These are phyloP conservation scores for Acanthurus tractus DNA, from an alignment of 2,797 vertebrate genomes.

Conservation along the genomic window DNA sequence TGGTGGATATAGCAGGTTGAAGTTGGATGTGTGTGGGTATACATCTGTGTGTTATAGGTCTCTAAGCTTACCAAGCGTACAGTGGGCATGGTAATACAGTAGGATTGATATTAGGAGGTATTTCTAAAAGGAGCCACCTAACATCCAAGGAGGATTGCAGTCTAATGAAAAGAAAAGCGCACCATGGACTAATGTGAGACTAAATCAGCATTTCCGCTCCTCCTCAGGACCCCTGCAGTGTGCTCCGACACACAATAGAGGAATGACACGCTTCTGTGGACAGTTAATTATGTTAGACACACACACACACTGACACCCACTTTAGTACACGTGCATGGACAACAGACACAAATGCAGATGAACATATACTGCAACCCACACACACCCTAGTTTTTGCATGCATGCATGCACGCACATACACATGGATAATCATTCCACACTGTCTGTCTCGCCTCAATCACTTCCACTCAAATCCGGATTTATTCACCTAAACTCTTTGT, in stretches of 20 bases:
- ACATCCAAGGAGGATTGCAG: slow-evolving; percentile 47
- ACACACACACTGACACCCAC: slow-evolving; percentile 50
- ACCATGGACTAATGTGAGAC: slow-evolving; percentile 74
- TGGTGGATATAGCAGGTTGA: slow-evolving; percentile 73
- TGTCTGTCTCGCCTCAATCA: slow-evolving; percentile 30
- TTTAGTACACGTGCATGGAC: slow-evolving; percentile 56
- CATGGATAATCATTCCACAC: slow-evolving; percentile 18
- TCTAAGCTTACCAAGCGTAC: slow-evolving; percentile 36
- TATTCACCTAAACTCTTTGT: slow-evolving; percentile 59
- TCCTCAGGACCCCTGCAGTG: slow-evolving; percentile 68
- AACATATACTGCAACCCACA: slow-evolving; percentile 28
- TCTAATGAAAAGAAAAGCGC: slow-evolving; percentile 65
- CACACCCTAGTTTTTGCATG: not conserved
- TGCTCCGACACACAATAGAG: slow-evolving; percentile 75
- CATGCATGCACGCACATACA: slow-evolving; percentile 30
- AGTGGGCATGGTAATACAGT: slow-evolving; percentile 27
- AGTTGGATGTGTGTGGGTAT: slow-evolving; percentile 7
- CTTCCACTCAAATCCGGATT: slow-evolving; percentile 51
- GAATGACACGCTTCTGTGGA: slow-evolving; percentile 83
- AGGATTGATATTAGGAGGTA: slow-evolving; percentile 20
- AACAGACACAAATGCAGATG: slow-evolving; percentile 50
- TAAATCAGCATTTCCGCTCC: slow-evolving; percentile 84
- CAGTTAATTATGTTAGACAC: slow-evolving; percentile 81
- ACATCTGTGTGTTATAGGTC: not conserved
- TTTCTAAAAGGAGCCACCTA: slow-evolving; percentile 42